Evolutionary conservation across 37 sponge, comb jelly and placozoan genomes (phyloP).

Genomic region (Chondrilla cf. caribensis): DNA sequence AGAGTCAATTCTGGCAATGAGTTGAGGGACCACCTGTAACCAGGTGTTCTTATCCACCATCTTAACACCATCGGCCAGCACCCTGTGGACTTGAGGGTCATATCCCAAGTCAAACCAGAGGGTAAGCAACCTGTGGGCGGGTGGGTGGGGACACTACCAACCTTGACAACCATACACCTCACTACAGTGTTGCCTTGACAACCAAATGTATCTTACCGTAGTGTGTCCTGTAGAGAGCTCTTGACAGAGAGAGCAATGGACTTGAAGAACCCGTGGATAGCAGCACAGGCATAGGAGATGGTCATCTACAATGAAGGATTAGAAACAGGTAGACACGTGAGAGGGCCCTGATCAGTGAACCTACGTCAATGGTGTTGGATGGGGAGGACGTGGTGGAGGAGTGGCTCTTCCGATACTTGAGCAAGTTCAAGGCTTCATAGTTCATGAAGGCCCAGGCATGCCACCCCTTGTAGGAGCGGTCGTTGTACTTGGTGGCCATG

Average conservation of each 20-base stretch:
- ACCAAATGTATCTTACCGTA: constrained; percentile 79
- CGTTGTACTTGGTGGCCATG: constrained; percentile 80
- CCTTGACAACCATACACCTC: neutral
- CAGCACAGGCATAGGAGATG: constrained; percentile 58
- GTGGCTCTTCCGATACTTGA: constrained; percentile 49
- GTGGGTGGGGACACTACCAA: neutral
- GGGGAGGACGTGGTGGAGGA: neutral
- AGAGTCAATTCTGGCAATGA: constrained; percentile 96
- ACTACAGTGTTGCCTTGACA: too few relatives aligned
- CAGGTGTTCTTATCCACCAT: constrained; percentile 94
- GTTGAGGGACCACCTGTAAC: constrained; percentile 97
- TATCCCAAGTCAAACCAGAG: constrained; percentile 96
- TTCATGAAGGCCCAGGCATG: constrained; percentile 97
- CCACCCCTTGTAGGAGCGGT: constrained; percentile 95
- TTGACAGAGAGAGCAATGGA: constrained; percentile 86
- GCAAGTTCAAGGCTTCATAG: constrained; percentile 84
- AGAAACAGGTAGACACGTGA: neutral
- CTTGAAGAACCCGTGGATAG: constrained; percentile 88
- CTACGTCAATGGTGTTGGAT: neutral
- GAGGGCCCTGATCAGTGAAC: neutral
- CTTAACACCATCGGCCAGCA: constrained; percentile 78
- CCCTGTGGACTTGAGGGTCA: constrained; percentile 65
- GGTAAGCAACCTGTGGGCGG: constrained; percentile 73
- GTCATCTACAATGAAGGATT: neutral
- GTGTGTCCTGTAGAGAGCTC: constrained; percentile 92